Evolutionary conservation across 2,888 invertebrate genomes (phyloP), one percentile per base, ranked within the genome.

Genomic region (Microctonus aethiopoides): DNA sequence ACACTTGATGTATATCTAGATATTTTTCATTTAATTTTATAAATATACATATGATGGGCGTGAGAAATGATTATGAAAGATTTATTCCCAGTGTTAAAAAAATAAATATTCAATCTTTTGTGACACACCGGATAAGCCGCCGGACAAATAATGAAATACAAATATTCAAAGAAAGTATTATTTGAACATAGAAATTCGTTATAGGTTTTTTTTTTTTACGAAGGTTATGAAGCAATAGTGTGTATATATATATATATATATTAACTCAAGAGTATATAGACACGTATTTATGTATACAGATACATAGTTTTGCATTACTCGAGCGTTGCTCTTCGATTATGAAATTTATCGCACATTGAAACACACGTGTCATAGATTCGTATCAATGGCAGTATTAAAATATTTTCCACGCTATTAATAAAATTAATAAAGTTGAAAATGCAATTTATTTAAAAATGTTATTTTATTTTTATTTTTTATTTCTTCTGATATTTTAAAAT

Each of bases 131-230:
- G 46, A 46, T 46, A 16, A 16, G 46, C 46, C 46, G 7, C 16
- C 20, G 46, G 46, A 16, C 46, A 46, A 46, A 46, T 46, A 46
- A 46, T 46, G 46, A 16, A 46, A 46, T 46, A 46, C 46, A 46
- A 46, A 46, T 46, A 46, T 46, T 46, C 16, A n/a, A 46, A 46
- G 46, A 46, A 46, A 46, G 46, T 46, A 46, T 46, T 46, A 46
- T 46, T 46, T 46, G 16, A n/a, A 46, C 46, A 16, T 46, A 16
- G 9, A 16, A 16, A n/a, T 46, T 46, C 46, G 46, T 20, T 2
- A 16, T n/a, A n/a, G n/a, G 16, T 20, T n/a, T 46, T 46, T n/a
- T n/a, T n/a, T n/a, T n/a, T n/a, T 16, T 4, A 46, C 46, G 46
- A 46, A 16, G 1, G 46, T 7, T 16, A 46, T 46, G 16, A 46